phyloP scores from a whole-genome alignment of 2,113 vertebrate species.

The Ictalurus furcatus region DNA sequence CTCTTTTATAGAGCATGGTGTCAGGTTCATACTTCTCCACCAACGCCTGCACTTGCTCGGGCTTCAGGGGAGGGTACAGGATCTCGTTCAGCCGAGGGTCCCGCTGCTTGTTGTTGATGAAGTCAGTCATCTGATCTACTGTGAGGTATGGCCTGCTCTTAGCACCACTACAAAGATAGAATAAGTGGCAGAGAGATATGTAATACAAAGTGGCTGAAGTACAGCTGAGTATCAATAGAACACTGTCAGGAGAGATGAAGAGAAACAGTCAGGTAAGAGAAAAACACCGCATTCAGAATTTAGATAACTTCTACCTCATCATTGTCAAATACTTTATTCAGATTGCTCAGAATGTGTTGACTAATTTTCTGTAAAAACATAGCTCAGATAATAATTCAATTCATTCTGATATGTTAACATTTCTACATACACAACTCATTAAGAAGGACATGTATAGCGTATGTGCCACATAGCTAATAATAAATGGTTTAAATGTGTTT shows the following conservation, averaged over 20 bases:
- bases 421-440: neutral
- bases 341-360: neutral
- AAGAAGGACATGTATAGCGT: neutral
- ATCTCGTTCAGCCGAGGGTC: conserved; percentile 97
- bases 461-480: neutral
- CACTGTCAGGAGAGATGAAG: conserved; percentile 1
- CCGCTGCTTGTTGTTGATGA: conserved; percentile 91
- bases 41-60: conserved; percentile 92
- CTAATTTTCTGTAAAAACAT: neutral
- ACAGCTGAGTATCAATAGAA: neutral
- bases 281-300: neutral
- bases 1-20: conserved; percentile 82
- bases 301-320: neutral
- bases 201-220: conserved; percentile 7
- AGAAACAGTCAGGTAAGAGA: conserved; percentile 32
- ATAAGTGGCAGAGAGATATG: conserved; percentile 20
- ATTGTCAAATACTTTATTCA: neutral
- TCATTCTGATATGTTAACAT: neutral
- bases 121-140: conserved; percentile 95
- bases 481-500: neutral
- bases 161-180: conserved; percentile 77
- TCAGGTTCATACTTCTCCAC: conserved; percentile 97
- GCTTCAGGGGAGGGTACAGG: conserved; percentile 93
- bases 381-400: neutral
- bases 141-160: conserved; percentile 90